These are phyloP conservation scores for Pseudoatta argentina DNA, from an alignment of 1,140 invertebrate species.

Conservation along the genomic window DNA sequence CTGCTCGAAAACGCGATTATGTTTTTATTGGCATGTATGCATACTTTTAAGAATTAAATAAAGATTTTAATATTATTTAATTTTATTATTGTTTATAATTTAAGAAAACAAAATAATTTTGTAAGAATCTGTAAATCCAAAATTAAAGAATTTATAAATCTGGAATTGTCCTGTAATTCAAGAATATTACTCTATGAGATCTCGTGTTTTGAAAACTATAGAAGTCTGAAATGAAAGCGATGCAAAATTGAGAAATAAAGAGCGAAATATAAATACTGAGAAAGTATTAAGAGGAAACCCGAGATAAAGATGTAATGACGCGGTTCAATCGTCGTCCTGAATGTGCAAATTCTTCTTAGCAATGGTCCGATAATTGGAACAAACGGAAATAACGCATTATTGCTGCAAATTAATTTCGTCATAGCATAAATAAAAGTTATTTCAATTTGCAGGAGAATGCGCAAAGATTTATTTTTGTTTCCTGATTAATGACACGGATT, in stretches of 20 bases:
- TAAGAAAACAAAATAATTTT: not conserved
- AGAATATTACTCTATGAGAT: not conserved
- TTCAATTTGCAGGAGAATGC: not conserved
- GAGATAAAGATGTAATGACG: slow-evolving; percentile 52
- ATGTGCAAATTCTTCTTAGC: slow-evolving; percentile 20
- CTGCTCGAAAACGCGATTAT: not conserved
- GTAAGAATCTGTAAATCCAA: not conserved
- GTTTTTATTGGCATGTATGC: not conserved
- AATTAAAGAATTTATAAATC: not conserved
- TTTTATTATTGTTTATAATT: not conserved
- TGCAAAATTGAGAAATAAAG: slow-evolving; percentile 40
- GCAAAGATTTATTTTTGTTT: not conserved
- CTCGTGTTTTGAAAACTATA: not conserved
- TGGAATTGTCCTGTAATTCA: not conserved
- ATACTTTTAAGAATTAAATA: not conserved
- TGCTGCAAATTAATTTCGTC: slow-evolving; percentile 30
- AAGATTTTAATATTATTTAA: not conserved
- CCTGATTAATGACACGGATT: not conserved
- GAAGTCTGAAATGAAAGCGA: slow-evolving; percentile 32
- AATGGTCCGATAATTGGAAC: slow-evolving; percentile 37
- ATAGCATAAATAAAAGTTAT: slow-evolving; percentile 37
- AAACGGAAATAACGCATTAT: slow-evolving; percentile 52
- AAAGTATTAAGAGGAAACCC: slow-evolving; percentile 51
- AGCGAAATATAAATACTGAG: slow-evolving; percentile 39
- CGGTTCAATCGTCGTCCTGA: slow-evolving; percentile 26